Base-by-base conservation (phyloP, 2,113 vertebrate species). In the Empidonax traillii region DNA sequence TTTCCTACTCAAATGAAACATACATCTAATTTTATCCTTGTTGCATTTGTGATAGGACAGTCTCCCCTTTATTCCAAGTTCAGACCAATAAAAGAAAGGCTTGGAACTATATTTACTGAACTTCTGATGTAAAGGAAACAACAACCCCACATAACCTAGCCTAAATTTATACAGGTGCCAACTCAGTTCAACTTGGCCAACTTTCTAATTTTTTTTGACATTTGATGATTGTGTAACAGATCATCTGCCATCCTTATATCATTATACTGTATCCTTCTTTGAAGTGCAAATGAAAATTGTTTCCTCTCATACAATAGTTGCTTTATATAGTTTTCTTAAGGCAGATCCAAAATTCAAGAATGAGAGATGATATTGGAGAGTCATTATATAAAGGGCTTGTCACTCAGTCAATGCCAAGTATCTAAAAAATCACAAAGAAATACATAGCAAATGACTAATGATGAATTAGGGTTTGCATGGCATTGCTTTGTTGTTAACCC, bases 331-430 rank as follows among this genome's bases (percentile, higher is more conserved):
- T 78, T 97, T 97, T 93, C 93, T 94, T 96, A 95, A 97, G 90
- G 95, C 89, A 94, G 66, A 78, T 96, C 94, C 96, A 97, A 97
- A 97, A 96, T 94, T 93, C 87, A 90, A 97, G 94, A 97, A 97
- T 96, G 79, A 93, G 86, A 87, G 72, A 95, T 96, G 80, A 97
- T 94, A 75, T 37, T 94, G 74, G 56, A 94, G 88, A 94, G 86
- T 81, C 75, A 73, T 87, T 93, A 55, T 80, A 63, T 91, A 85
- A 94, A 94, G 86, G 46, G 37, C 79, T 96, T 30, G 2, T 94
- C 78, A 72, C 65, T 81, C 95, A 66, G 63, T 91, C 37, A 74
- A 49, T 92, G 80, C 95, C 89, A 93, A 95, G 33, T 67, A 47
- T 94, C 89, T 27, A 69, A 89, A 92, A 89, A 83, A 74, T 11